Base-by-base conservation (phyloP, 2,888 invertebrate genomes). In the Apodemia duryi region DNA sequence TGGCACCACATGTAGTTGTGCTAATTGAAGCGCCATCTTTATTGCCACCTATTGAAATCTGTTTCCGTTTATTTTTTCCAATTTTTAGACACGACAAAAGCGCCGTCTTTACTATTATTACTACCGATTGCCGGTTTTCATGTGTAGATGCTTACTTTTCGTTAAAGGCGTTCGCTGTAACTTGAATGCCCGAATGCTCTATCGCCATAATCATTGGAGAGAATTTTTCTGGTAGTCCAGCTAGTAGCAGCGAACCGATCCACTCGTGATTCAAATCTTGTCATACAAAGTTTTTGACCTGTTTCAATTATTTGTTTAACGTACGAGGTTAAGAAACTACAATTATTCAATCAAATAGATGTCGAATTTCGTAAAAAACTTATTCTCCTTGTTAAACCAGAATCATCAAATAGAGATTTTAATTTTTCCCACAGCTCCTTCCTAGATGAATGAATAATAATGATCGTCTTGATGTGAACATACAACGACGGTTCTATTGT, bases 161-260 rank as follows among this genome's bases (percentile, higher is more conserved):
- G 21, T 21, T 21, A 60, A 65, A 64, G 64, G 64, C 66, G 63
- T 68, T 66, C 51, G 68, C 28, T 28, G 66, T 66, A 4, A 68
- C 49, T 60, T 63, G 52, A 13, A 68, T 66, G 38, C 62, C 65
- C 9, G 65, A 65, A 52, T 65, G 65, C n/a, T 49, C 49, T 49
- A 49, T 49, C 1, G 49, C 49, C 49, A 49, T 49, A 49, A 49
- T 49, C 49, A 49, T 49, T n/a, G 49, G 49, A n/a, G 49, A 49
- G 2, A 13, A 49, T n/a, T 49, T 49, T 4, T 49, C 49, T 49
- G 49, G 49, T n/a, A 49, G n/a, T 49, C 49, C 49, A 49, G 49
- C 49, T 49, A 49, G 49, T 13, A 49, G 49, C 49, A 49, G 49
- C 49, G 49, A 49, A 49, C 49, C 49, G 5, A 49, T 49, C 49